These are phyloP conservation scores for Lordiphosa fenestrarum DNA, from an alignment of 2,888 invertebrate species.

Conservation along the genomic window DNA sequence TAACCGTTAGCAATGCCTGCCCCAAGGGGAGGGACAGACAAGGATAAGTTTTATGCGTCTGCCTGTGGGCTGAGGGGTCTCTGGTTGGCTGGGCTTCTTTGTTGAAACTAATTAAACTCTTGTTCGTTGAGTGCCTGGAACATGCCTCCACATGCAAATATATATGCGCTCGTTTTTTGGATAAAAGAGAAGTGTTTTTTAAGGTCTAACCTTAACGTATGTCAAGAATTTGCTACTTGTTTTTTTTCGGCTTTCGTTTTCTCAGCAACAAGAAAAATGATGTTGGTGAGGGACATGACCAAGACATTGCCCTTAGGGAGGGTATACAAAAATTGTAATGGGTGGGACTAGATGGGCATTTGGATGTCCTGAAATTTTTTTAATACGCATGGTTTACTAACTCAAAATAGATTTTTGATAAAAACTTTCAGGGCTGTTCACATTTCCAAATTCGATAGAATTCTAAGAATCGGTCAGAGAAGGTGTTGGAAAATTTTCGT, in stretches of 20 bases:
- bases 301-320: slow-evolving; percentile 5
- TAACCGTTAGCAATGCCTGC: slow-evolving; percentile 57
- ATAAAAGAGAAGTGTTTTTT: slow-evolving; percentile 21
- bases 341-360: slow-evolving; percentile 6
- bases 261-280: slow-evolving; percentile 61
- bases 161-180: slow-evolving; percentile 27
- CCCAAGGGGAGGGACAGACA: slow-evolving; percentile 10
- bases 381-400: too few relatives aligned
- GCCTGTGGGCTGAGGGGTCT: slow-evolving; percentile 16
- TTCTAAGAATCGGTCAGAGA: too few relatives aligned
- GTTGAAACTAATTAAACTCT: slow-evolving; percentile 62
- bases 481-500: too few relatives aligned
- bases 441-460: too few relatives aligned
- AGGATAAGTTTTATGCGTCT: slow-evolving; percentile 42
- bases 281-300: slow-evolving; percentile 39
- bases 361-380: neutral
- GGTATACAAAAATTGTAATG: slow-evolving; percentile 8
- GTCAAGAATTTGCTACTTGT: slow-evolving; percentile 44
- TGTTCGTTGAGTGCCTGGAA: slow-evolving; percentile 31
- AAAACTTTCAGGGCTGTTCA: too few relatives aligned
- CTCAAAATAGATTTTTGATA: too few relatives aligned
- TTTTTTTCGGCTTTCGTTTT: slow-evolving; percentile 28
- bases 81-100: slow-evolving; percentile 19
- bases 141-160: slow-evolving; percentile 47
- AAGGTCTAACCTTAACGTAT: slow-evolving; percentile 37